Conservation (phyloP, 2,797 vertebrate genomes). For the Onychomys leucogaster region DNA sequence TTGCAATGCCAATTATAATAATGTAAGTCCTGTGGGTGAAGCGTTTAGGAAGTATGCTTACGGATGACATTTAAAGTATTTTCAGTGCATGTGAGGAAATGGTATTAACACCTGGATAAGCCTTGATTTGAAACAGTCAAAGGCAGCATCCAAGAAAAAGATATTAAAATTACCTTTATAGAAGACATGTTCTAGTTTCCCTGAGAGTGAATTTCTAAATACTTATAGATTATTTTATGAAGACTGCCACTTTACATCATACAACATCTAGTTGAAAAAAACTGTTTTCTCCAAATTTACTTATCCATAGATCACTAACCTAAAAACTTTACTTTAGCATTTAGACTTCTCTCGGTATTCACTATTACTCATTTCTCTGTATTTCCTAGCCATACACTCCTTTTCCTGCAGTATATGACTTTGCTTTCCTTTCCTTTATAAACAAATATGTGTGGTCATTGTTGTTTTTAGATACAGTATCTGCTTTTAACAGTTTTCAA, state of each 20-base stretch:
- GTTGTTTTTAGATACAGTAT: not conserved
- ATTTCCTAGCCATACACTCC: not conserved
- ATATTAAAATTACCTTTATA: conserved; percentile 55
- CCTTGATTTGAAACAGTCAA: conserved; percentile 47
- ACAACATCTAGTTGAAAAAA: not conserved
- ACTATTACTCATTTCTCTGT: not conserved
- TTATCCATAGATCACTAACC: not conserved
- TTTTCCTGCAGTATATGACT: not conserved
- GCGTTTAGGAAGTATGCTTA: conserved; percentile 50
- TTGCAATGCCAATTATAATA: conserved; percentile 55
- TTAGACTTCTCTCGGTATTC: not conserved
- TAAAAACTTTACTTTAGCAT: not conserved
- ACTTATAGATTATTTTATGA: conserved; percentile 37
- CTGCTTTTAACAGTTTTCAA: conserved; percentile 11
- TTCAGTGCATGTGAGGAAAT: conserved; percentile 41
- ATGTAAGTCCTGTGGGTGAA: not conserved
- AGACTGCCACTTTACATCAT: conserved; percentile 29
- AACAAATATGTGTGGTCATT: conserved; percentile 3
- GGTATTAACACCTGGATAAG: conserved; percentile 55
- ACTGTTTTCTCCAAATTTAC: conserved; percentile 29
- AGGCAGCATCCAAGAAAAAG: conserved; percentile 55
- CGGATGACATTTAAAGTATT: conserved; percentile 46
- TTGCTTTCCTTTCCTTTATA: conserved; percentile 41
- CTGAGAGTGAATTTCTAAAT: not conserved
- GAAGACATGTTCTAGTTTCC: conserved; percentile 16